These are phyloP conservation scores for Emydura subglobosa DNA, from an alignment of 2,113 vertebrate species.

Conservation along the genomic window DNA sequence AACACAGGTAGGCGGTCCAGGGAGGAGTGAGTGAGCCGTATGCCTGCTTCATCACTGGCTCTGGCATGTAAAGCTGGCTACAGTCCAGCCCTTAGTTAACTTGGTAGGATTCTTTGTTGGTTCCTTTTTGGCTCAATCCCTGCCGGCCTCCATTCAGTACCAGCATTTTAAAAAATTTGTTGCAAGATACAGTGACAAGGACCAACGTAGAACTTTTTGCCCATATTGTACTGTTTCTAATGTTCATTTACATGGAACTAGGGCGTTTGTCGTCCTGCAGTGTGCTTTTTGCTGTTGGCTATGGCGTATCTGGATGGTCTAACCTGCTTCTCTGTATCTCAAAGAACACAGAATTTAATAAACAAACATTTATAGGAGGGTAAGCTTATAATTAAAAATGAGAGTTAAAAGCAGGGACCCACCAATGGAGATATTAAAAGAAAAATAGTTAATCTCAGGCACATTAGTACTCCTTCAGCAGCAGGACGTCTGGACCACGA, in stretches of 20 bases:
- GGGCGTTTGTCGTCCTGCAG: not conserved
- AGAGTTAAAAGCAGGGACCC: not conserved
- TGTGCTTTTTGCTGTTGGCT: not conserved
- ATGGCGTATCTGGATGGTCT: not conserved
- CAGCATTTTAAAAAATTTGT: not conserved
- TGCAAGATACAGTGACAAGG: not conserved
- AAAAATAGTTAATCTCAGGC: not conserved
- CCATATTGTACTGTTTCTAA: not conserved
- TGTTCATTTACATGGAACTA: not conserved
- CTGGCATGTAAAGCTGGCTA: fast-evolving
- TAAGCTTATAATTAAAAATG: not conserved
- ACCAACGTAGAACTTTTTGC: too few relatives aligned
- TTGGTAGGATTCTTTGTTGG: not conserved
- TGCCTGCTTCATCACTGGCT: fast-evolving
- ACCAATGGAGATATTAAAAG: not conserved
- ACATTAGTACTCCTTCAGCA: not conserved
- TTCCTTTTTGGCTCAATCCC: not conserved
- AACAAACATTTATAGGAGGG: not conserved
- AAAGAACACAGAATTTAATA: not conserved
- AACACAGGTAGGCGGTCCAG: fast-evolving
- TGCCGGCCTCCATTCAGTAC: not conserved
- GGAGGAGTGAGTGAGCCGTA: not conserved
- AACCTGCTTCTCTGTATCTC: not conserved
- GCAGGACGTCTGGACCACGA: not conserved
- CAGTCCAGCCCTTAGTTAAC: not conserved